phyloP scores from a whole-genome alignment of 2,797 vertebrate species.

The Acrocephalus scirpaceus region DNA sequence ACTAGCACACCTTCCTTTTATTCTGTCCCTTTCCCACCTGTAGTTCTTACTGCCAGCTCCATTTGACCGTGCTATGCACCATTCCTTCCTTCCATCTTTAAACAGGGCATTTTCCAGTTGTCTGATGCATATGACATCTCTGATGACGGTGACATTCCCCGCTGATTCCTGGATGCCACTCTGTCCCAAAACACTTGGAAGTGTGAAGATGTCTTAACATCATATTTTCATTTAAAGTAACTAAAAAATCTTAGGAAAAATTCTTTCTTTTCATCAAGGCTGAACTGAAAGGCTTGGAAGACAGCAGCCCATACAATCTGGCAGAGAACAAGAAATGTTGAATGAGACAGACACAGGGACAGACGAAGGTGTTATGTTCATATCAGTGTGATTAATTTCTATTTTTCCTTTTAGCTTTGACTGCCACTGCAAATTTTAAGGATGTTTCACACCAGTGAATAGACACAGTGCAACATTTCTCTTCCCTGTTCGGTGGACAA shows the following conservation, averaged over 20 bases:
- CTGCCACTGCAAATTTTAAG: background rate
- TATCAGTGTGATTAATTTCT: background rate
- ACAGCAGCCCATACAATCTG: background rate
- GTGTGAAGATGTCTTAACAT: no score
- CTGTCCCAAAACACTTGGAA: background rate
- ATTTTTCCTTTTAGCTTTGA: background rate
- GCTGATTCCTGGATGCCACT: background rate
- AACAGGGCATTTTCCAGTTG: background rate
- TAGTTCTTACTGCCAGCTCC: background rate
- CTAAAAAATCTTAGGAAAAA: background rate
- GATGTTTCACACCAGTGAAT: background rate
- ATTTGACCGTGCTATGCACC: fast-evolving
- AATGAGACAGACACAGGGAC: background rate
- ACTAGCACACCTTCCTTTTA: background rate
- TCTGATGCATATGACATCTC: background rate
- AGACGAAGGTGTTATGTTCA: background rate
- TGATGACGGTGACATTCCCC: background rate
- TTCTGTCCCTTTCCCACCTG: background rate
- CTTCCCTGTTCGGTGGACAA: background rate
- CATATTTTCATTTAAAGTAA: background rate
- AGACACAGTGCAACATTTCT: background rate
- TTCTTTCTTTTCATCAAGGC: background rate
- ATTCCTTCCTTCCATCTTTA: background rate
- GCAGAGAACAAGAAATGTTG: background rate
- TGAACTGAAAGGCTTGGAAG: background rate